Conservation (phyloP, 2,888 invertebrate species). For the Pharmacophagus antenor region DNA sequence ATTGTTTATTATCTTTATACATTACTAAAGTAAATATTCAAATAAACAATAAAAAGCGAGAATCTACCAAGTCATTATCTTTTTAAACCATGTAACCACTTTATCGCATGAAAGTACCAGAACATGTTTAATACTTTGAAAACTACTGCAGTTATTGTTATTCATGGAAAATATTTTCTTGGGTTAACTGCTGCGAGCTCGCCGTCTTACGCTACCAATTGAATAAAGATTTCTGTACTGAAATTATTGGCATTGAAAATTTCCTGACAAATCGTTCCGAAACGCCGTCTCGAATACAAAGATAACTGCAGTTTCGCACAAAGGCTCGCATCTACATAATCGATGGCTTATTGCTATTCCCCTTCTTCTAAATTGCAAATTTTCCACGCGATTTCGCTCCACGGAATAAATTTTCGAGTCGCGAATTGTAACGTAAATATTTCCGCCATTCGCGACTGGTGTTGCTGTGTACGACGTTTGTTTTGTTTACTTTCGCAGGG, state of each 20-base stretch:
- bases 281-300: constrained; percentile 65
- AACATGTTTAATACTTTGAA: background rate
- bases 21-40: no score
- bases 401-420: constrained; percentile 74
- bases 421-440: constrained; percentile 65
- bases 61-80: no score
- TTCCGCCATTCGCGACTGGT: constrained; percentile 58
- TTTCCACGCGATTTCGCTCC: constrained; percentile 77
- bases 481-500: constrained; percentile 43
- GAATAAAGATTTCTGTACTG: constrained; percentile 43
- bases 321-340: constrained; percentile 78
- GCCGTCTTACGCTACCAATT: constrained; percentile 24
- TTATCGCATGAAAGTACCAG: background rate
- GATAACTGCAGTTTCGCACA: constrained; percentile 73
- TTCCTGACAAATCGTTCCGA: constrained; percentile 69
- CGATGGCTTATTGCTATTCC: constrained; percentile 79
- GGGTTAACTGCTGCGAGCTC: constrained; percentile 30
- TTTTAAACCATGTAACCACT: no score
- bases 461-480: constrained; percentile 41
- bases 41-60: no score
- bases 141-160: background rate
- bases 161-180: background rate
- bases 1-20: no score
- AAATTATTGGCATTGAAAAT: constrained; percentile 55
- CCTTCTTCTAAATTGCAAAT: constrained; percentile 80